Base-by-base conservation (phyloP, 2,113 vertebrate species). In the Nesogale talazaci region DNA sequence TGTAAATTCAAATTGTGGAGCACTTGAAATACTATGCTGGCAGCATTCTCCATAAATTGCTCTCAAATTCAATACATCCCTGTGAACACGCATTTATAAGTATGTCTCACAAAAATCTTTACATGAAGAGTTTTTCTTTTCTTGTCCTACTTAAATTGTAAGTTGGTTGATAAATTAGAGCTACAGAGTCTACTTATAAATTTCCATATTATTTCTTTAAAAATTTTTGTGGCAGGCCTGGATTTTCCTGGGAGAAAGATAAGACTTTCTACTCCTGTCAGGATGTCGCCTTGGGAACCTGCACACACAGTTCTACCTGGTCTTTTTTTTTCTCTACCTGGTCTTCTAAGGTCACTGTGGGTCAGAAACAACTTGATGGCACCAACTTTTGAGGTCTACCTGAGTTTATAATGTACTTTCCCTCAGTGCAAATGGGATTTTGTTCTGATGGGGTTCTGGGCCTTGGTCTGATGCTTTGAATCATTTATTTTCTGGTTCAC, bases 1-100 rank as follows among this genome's bases (percentile, higher is more conserved):
- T 98, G 98, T 98, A 98, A 98, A 98, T 98, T 98, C 97, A 98
- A 98, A 98, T 98, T 98, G 97, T 97, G 95, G 96, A 98, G 98
- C 96, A 97, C 96, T 89, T 69, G 96, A 97, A 98, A 98, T 96
- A 97, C 96, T 97, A 97, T 25, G 96, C 96, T 97, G 97, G 97
- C 97, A 98, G 97, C 95, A 97, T 97, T 98, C 97, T 97, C 97
- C 97, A 98, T 97, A 98, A 98, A 98, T 98, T 98, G 98, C 96
- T 96, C 95, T 97, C 97, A 97, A 97, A 98, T 98, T 98, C 98
- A 98, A 98, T 97, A 97, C 95, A 65, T 95, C 79, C 90, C 95
- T 97, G 92, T 81, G 96, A n/a, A 75, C 57, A 59, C 36, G 69
- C 22, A 67, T 72, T 83, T 36, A 52, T 4, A 88, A 57, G 63